phyloP scores from a whole-genome alignment of 2,113 vertebrate species.

The Menidia beryllina region DNA sequence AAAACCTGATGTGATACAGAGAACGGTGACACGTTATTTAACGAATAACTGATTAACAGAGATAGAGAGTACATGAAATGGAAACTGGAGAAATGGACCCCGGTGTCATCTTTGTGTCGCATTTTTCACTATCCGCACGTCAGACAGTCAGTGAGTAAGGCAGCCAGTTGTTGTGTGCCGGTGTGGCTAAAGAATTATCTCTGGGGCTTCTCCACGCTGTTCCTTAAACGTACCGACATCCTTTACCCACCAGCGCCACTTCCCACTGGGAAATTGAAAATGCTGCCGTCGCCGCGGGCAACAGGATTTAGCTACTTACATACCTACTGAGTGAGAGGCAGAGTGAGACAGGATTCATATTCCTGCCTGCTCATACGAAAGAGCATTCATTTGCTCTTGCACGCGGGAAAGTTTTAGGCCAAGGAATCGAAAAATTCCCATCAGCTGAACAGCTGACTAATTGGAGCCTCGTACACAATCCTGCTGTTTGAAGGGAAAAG shows the following conservation, averaged over 20 bases:
- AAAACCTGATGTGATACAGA: too few relatives aligned
- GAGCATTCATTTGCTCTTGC: conserved; percentile 18
- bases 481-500: background rate
- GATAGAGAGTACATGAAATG: background rate
- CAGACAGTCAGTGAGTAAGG: conserved; percentile 54
- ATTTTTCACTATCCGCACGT: conserved; percentile 25
- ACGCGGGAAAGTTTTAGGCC: conserved; percentile 6
- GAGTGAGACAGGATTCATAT: conserved; percentile 24
- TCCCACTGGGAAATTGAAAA: conserved; percentile 83
- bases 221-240: conserved; percentile 77
- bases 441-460: conserved; percentile 17
- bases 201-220: conserved; percentile 75
- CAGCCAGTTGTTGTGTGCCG: conserved; percentile 65
- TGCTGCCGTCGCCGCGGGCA: conserved; percentile 74
- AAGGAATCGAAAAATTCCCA: too few relatives aligned
- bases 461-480: conserved; percentile 2
- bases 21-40: too few relatives aligned
- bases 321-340: conserved; percentile 72
- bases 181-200: conserved; percentile 81
- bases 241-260: conserved; percentile 68
- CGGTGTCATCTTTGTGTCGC: conserved; percentile 13
- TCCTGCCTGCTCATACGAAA: conserved; percentile 24
- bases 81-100: conserved; percentile 10
- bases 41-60: background rate
- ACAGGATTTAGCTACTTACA: conserved; percentile 78